Conservation (phyloP, 2,797 vertebrate species). For the Leptoclinus maculatus region DNA sequence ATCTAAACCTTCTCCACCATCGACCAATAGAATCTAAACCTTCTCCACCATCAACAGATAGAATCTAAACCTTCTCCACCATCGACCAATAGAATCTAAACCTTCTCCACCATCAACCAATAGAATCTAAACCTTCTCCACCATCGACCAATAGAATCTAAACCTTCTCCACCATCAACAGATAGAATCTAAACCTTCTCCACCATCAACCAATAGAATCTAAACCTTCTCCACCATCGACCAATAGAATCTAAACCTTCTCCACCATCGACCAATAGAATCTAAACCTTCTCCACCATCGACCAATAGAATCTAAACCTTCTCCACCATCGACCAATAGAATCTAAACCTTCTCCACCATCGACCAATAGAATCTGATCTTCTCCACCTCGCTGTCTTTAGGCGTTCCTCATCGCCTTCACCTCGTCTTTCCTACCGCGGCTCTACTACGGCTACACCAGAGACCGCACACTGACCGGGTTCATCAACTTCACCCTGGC, state of each 20-base stretch:
- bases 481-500: conserved; percentile 84
- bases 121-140: background rate
- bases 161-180: background rate
- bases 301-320: background rate
- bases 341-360: background rate
- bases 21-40: background rate
- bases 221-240: background rate
- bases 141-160: background rate
- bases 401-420: conserved; percentile 88
- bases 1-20: background rate
- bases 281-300: background rate
- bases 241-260: background rate
- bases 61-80: background rate
- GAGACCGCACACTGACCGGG: conserved; percentile 70
- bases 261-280: background rate
- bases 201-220: background rate
- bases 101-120: background rate
- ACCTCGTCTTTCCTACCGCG: conserved; percentile 85
- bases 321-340: background rate
- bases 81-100: background rate
- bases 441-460: conserved; percentile 79
- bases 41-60: background rate
- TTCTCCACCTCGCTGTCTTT: background rate
- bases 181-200: background rate
- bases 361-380: background rate